A percentile compares a stretch with the other conserved stretches of the same genome.
Evolutionary conservation across 2,888 invertebrate genomes (phyloP).

Genomic region (Zaprionus obscuricornis): DNA sequence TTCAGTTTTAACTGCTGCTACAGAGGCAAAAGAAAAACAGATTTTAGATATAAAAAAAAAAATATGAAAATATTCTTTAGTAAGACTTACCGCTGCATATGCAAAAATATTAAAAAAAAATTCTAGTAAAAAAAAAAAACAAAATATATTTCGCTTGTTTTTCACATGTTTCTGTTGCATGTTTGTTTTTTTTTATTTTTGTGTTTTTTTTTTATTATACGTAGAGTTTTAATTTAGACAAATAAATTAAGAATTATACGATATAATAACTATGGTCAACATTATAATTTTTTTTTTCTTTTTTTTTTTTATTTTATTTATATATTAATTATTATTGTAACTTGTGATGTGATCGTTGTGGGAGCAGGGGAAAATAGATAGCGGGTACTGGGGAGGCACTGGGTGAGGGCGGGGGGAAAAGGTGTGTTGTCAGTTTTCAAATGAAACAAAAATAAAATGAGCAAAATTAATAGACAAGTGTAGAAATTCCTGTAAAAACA

Average conservation of each 20-base stretch:
- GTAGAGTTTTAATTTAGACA: slow-evolving; percentile 75
- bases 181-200: slow-evolving; percentile 26
- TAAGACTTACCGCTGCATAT: no score
- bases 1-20: slow-evolving; percentile 2
- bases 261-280: slow-evolving; percentile 77
- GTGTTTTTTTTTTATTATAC: slow-evolving; percentile 65
- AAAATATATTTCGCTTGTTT: slow-evolving; percentile 12
- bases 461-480: slow-evolving; percentile 10
- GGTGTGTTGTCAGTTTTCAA: neutral
- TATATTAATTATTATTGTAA: slow-evolving; percentile 53
- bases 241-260: slow-evolving; percentile 74
- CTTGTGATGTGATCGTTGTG: slow-evolving; percentile 28
- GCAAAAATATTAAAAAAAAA: neutral
- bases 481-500: slow-evolving; percentile 29
- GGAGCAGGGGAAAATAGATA: neutral
- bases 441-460: slow-evolving; percentile 29
- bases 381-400: neutral
- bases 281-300: no score
- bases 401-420: neutral
- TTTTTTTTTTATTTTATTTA: no score
- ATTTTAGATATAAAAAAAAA: no score
- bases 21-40: neutral
- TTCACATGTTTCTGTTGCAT: slow-evolving; percentile 5
- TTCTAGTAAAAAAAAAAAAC: neutral
- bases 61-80: no score